phyloP scores from a whole-genome alignment of 2,797 vertebrate genomes.

The Acridotheres tristis region DNA sequence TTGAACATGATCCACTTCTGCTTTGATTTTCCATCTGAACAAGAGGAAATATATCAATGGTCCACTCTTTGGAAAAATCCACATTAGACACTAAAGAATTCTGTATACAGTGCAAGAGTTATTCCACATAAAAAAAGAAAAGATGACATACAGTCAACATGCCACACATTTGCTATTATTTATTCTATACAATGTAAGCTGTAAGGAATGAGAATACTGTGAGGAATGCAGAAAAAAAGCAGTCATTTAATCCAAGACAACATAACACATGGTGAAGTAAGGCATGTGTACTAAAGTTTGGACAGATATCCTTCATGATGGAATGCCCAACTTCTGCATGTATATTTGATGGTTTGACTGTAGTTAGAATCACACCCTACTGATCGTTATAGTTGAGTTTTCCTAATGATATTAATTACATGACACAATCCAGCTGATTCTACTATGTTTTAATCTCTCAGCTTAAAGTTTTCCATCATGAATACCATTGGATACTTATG shows the following conservation, averaged over 20 bases:
- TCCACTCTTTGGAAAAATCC: not conserved
- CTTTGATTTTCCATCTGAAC: not conserved
- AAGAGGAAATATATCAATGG: not conserved
- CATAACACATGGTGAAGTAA: not conserved
- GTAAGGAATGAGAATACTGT: not conserved
- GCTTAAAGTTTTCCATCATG: not conserved
- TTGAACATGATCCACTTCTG: not conserved
- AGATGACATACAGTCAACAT: not conserved
- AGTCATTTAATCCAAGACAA: not conserved
- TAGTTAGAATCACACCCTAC: not conserved
- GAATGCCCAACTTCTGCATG: not conserved
- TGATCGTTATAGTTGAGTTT: not conserved
- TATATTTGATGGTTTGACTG: not conserved
- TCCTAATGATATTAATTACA: not conserved
- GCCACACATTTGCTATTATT: not conserved
- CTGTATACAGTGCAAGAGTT: not conserved
- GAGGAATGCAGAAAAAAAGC: not conserved
- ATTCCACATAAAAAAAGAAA: not conserved
- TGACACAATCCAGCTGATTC: not conserved
- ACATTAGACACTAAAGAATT: not conserved
- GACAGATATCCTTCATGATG: not conserved
- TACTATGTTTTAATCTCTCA: not conserved
- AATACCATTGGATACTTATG: not conserved
- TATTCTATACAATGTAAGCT: not conserved
- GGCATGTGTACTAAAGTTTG: not conserved